Evolutionary conservation across 2,113 vertebrate species (phyloP).

Genomic region (Barbus barbus): DNA sequence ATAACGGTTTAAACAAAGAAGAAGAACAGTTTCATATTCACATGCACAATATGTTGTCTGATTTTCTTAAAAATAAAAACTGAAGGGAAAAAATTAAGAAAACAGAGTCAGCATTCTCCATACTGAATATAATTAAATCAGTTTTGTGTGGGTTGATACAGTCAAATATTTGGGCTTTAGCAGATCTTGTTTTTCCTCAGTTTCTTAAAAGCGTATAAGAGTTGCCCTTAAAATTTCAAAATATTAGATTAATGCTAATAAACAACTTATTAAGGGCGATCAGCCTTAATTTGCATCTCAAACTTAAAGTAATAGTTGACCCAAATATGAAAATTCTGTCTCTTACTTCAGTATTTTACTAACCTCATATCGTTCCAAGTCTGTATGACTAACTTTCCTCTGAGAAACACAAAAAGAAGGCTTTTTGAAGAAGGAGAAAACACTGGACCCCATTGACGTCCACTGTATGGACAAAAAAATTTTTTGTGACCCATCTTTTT

Average conservation of each 20-base stretch:
- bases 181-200: background rate
- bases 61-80: too few species aligned
- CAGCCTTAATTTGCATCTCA: background rate
- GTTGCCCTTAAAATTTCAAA: background rate
- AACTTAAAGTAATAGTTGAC: background rate
- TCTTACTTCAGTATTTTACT: too few species aligned
- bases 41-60: background rate
- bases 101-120: background rate
- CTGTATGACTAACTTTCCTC: too few species aligned
- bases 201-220: background rate
- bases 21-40: background rate
- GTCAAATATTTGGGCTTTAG: background rate
- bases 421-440: background rate
- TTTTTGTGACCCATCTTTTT: too few species aligned
- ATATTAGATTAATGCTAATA: background rate
- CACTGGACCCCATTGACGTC: background rate
- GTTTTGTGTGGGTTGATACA: too few species aligned
- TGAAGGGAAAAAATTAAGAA: background rate
- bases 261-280: background rate
- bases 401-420: background rate
- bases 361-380: too few species aligned
- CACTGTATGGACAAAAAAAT: background rate
- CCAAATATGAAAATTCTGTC: background rate
- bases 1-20: too few species aligned
- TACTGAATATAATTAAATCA: background rate